Base-by-base conservation (phyloP, 2,888 invertebrate genomes). In the Azorinus chamasolen region DNA sequence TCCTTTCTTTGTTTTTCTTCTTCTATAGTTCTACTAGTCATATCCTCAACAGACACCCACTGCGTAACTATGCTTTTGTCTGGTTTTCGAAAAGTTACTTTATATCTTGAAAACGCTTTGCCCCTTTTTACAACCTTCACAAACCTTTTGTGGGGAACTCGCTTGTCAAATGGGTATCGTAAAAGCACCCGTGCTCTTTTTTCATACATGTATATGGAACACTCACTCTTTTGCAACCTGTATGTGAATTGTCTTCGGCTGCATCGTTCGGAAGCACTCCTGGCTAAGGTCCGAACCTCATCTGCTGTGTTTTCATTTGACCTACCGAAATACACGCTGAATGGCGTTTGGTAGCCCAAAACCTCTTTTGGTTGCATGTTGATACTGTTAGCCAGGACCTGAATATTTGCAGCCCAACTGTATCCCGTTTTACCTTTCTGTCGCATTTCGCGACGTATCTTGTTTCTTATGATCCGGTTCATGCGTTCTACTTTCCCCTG, bases 361-460 rank as follows among this genome's bases (percentile, higher is more conserved):
- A 59, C 53, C 22, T 68, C 68, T n/a, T 68, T 68, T 5, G 58
- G 58, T 39, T 68, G 66, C n/a, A 14, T 22, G 43, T 68, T 58
- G 16, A 58, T 41, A 12, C 39, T 18, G 10, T 2, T 16, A 14
- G 3, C 14, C 25, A 66, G 12, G 14, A 39, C 45, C 8, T 6
- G 6, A 5, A 66, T 20, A 18, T 18, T 32, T 50, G 37, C 50
- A 10, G 24, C 57, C 57, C 48, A 57, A 37, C 57, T 66, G 22
- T 39, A 39, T 24, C 65, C 65, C 1, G 12, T 27, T n/a, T 6
- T 16, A 4, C 41, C 41, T 12, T 22, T 22, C 25, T 18, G 18
- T 18, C 6, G 16, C 14, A 18, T 43, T 39, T 68, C 59, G 41
- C 20, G 43, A 14, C 41, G 39, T n/a, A 66, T 50, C 41, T 66